Conservation (phyloP, 1,140 invertebrate species). For the Cydia splendana region DNA sequence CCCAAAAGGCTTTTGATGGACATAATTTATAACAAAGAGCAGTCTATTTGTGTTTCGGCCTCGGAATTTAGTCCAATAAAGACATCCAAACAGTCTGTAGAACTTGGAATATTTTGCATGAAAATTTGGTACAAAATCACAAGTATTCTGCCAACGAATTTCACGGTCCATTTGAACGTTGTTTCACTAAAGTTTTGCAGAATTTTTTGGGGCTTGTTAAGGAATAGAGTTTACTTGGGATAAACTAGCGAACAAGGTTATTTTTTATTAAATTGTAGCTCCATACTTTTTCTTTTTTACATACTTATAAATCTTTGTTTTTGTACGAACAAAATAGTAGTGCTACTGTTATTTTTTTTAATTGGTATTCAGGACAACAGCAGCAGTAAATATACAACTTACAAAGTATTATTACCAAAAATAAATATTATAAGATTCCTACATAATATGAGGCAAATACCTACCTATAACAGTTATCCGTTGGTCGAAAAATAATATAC, state of each 20-base stretch:
- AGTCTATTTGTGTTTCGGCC: slow-evolving; percentile 7
- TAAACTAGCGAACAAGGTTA: not conserved
- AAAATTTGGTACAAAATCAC: slow-evolving; percentile 23
- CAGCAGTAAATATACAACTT: no score
- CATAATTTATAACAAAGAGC: slow-evolving; percentile 34
- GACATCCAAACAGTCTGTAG: not conserved
- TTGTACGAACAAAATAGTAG: no score
- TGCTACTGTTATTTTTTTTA: no score
- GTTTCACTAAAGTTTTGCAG: not conserved
- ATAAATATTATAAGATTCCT: no score
- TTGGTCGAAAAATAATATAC: no score
- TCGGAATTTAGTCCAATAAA: slow-evolving; percentile 15
- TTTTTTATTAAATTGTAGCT: not conserved
- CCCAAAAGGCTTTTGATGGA: slow-evolving; percentile 4
- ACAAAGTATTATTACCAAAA: no score
- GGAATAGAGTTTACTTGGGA: not conserved
- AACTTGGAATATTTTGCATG: slow-evolving; percentile 19
- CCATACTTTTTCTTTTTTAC: not conserved
- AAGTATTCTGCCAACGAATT: slow-evolving; percentile 10
- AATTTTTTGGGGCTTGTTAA: not conserved
- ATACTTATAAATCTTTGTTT: no score
- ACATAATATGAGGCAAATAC: no score
- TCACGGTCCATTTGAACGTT: slow-evolving; percentile 20
- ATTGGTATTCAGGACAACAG: no score
- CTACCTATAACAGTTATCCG: no score